A percentile compares a stretch with the other conserved stretches of the same genome.
Evolutionary conservation across 2,888 invertebrate species (phyloP).

Genomic region (Drosophila formosana): DNA sequence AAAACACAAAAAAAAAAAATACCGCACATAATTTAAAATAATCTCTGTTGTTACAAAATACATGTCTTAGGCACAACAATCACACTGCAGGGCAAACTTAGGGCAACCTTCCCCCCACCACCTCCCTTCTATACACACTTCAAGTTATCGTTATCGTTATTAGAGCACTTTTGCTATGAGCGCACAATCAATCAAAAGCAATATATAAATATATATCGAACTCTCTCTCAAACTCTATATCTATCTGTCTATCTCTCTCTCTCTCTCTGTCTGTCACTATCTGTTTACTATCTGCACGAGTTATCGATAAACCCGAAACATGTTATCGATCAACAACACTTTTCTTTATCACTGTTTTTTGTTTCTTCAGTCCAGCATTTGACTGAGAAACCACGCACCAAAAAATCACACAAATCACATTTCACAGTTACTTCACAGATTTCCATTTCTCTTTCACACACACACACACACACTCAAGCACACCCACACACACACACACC

Average conservation of each 20-base stretch:
- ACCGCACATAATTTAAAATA: conserved; percentile 14
- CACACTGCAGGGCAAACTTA: conserved; percentile 54
- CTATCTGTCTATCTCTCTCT: conserved; percentile 21
- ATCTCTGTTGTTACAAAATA: conserved; percentile 36
- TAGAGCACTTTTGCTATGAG: conserved; percentile 71
- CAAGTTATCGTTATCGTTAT: conserved; percentile 47
- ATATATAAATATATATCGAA: conserved; percentile 33
- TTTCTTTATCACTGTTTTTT: conserved; percentile 30
- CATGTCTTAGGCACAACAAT: conserved; percentile 34
- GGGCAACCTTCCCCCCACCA: conserved; percentile 46
- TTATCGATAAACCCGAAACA: conserved; percentile 20
- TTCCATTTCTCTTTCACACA: conserved; percentile 26
- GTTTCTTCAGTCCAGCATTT: conserved; percentile 61
- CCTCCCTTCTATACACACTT: conserved; percentile 14
- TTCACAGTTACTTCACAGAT: conserved; percentile 54
- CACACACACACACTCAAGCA: conserved; percentile 33
- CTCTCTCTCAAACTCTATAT: conserved; percentile 15
- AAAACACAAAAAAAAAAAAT: conserved; percentile 15
- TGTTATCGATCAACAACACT: conserved; percentile 23
- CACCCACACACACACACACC: conserved; percentile 27
- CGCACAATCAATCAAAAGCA: conserved; percentile 64
- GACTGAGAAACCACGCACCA: conserved; percentile 54
- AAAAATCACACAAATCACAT: conserved; percentile 30
- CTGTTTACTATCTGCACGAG: conserved; percentile 45
- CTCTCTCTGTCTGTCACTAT: conserved; percentile 24